phyloP scores from a whole-genome alignment of 2,113 vertebrate species.

The Silurus meridionalis region DNA sequence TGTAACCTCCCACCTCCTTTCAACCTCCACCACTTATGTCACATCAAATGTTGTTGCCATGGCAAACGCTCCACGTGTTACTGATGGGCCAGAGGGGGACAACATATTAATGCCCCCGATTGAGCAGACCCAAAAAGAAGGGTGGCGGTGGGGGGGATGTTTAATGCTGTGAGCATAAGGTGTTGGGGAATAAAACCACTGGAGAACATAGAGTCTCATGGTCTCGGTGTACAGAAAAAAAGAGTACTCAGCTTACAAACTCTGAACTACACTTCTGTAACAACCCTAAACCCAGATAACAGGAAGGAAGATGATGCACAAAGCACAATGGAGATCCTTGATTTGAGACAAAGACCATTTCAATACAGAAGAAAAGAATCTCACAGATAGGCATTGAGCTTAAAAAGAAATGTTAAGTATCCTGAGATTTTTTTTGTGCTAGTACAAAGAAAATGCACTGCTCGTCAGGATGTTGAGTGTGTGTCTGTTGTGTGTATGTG shows the following conservation, averaged over 20 bases:
- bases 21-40: constrained; percentile 62
- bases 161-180: constrained; percentile 32
- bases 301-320: background rate
- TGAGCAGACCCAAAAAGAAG: constrained; percentile 31
- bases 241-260: constrained; percentile 39
- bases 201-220: constrained; percentile 37
- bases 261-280: constrained; percentile 34
- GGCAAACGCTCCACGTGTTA: constrained; percentile 62
- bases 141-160: background rate
- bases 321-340: background rate
- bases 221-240: background rate
- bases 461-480: background rate
- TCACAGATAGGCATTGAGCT: background rate
- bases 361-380: background rate
- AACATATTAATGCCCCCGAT: constrained; percentile 48
- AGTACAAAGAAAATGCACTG: background rate
- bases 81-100: constrained; percentile 57
- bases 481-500: background rate
- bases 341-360: background rate
- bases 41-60: constrained; percentile 70
- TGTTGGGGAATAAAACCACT: constrained; percentile 31
- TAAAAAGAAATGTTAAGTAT: background rate
- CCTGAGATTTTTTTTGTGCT: background rate
- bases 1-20: constrained; percentile 58
- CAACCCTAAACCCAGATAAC: background rate